Evolutionary conservation across 2,113 vertebrate genomes (phyloP), one percentile per base, ranked within the genome.

Genomic region (Hippopotamus amphibius): DNA sequence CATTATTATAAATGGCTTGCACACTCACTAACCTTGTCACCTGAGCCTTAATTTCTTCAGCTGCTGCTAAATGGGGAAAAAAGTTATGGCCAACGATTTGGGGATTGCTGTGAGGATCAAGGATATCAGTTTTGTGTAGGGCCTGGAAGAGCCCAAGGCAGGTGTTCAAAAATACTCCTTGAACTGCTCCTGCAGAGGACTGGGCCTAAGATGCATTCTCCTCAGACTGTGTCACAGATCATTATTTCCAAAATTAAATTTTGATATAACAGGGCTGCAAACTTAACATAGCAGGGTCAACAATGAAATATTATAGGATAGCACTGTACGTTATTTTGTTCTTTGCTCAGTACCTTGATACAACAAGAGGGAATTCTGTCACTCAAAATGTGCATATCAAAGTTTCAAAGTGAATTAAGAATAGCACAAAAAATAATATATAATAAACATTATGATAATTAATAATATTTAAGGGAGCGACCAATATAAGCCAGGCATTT

Each of bases 11-110:
- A 97, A 77, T 80, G 30, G 61, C 16, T 55, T 43, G 93, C 48
- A 59, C 37, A 68, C 48, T 95, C 69, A 95, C 63, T 93, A 83
- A 93, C 9, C 81, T 77, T 95, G 69, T 90, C 76, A 95, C 8
- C 48, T 93, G 61, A 88, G 16, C 15, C 61, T 95, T 93, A 65
- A 80, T 74, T 80, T 90, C 71, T 79, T 93, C 50, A 81, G 12
- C 8, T 92, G 57, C 59, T 83, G 9, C 46, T 96, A 93, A 95
- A 93, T 66, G 41, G 69, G 53, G 28, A 95, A 84, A 83, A 90
- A 82, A 76, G 17, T 28, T 53, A 65, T 30, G 19, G 63, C 9
- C 55, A 91, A 68, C 5, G 80, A 82, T 88, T 96, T 79, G 14
- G 33, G 17, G 90, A 92, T 13, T 94, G 37, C 76, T 80, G 5